phyloP scores from a whole-genome alignment of 2,888 invertebrate species.

The Bellardia pandia region DNA sequence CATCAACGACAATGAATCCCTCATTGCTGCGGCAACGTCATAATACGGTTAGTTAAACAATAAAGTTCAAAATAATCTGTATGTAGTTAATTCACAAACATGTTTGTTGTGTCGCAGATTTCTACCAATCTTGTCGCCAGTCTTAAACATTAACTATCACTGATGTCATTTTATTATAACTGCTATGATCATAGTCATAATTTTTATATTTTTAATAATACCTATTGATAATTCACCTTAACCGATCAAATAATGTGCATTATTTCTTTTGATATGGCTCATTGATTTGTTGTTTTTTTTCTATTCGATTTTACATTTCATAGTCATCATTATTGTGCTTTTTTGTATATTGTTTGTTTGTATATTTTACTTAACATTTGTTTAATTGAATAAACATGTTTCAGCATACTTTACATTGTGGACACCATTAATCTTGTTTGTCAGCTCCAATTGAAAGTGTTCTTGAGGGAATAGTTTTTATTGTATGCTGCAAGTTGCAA shows the following conservation, averaged over 20 bases:
- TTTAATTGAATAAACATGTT: too few relatives aligned
- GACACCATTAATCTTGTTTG: too few relatives aligned
- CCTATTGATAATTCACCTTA: neutral
- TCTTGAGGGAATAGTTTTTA: too few relatives aligned
- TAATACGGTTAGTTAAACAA: constrained; percentile 54
- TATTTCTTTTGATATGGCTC: neutral
- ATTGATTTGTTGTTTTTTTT: neutral
- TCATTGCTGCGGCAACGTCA: constrained; percentile 51
- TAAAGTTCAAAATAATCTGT: neutral
- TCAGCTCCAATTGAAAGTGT: too few relatives aligned
- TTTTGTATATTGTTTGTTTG: too few relatives aligned
- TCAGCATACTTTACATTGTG: too few relatives aligned
- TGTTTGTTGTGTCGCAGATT: constrained; percentile 3
- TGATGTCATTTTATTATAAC: neutral
- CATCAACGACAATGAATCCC: constrained; percentile 24
- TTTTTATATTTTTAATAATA: neutral
- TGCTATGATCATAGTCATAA: neutral
- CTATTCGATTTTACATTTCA: neutral
- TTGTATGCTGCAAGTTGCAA: too few relatives aligned
- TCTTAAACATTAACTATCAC: neutral
- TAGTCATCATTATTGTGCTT: neutral
- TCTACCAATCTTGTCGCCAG: neutral
- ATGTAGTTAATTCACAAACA: neutral
- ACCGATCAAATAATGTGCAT: neutral
- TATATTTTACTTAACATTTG: too few relatives aligned